A percentile compares a stretch with the other conserved stretches of the same genome.
Evolutionary conservation across 1,140 invertebrate species (phyloP).

Genomic region (Daktulosphaira vitifoliae): DNA sequence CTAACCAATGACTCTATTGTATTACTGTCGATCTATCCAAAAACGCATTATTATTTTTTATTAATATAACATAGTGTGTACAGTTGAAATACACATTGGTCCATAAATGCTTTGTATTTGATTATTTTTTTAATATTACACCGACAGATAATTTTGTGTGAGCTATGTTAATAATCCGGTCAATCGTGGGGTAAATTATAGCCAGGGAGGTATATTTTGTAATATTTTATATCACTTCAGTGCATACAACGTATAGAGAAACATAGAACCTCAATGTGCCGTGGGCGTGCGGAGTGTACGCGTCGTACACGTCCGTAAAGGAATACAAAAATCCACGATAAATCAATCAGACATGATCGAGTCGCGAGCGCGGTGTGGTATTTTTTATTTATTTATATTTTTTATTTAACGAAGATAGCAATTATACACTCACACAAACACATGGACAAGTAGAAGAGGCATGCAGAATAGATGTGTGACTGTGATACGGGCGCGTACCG

Average conservation of each 20-base stretch:
- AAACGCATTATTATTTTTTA: slow-evolving; percentile 19
- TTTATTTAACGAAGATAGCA: slow-evolving; percentile 13
- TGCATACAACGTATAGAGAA: not conserved
- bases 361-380: not conserved
- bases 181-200: slow-evolving; percentile 21
- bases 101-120: too few species aligned
- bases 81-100: too few species aligned
- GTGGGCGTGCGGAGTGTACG: slow-evolving; percentile 3
- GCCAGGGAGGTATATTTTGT: not conserved
- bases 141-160: not conserved
- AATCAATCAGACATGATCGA: slow-evolving; percentile 18
- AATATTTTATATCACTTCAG: too few species aligned
- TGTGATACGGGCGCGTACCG: not conserved
- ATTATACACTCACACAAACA: slow-evolving; percentile 1
- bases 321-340: slow-evolving; percentile 24
- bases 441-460: not conserved
- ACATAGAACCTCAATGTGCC: too few species aligned
- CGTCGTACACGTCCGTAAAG: not conserved
- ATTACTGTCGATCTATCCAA: not conserved
- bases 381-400: not conserved
- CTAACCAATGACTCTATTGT: slow-evolving; percentile 27
- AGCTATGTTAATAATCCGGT: slow-evolving; percentile 5
- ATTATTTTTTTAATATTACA: too few species aligned
- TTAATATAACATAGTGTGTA: too few species aligned
- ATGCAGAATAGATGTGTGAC: slow-evolving; percentile 18